Evolutionary conservation across 1,140 invertebrate genomes (phyloP), one percentile per base, ranked within the genome.

Genomic region (Drosophila burlai): DNA sequence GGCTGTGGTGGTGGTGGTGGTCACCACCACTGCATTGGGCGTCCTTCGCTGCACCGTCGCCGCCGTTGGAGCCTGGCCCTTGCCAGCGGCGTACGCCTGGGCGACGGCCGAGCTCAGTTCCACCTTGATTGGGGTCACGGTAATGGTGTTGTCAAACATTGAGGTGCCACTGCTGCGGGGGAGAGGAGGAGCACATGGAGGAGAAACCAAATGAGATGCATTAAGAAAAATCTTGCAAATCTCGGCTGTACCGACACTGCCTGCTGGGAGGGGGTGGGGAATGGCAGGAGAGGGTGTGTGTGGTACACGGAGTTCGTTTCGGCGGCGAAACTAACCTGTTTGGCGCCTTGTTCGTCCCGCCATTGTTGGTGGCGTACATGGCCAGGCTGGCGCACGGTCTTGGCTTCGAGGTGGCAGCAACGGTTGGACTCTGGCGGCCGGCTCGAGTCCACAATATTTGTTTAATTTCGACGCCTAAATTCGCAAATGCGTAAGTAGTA

Each of bases 321-420:
- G 21, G 52, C 52, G 34, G 21, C 21, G 36, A 40, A 63, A 75
- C 76, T 79, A 46, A 90, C 86, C 82, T 89, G 72, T 89, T 89
- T 90, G 84, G 81, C 84, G 84, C 84, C 84, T 89, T 89, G 83
- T 84, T 89, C 46, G 81, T 75, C 69, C 55, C 83, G 55, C 73
- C 84, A 90, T 89, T 89, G 55, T 89, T 89, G 38, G 84, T 89
- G 60, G 85, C 84, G 84, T 89, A 89, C 84, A 89, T 89, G 85
- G 69, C 81, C 84, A 50, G 57, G 49, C 24, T 77, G 63, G 68
- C 65, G 49, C 50, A 54, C 61, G 31, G 66, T 61, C 15, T 68
- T n/a, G 26, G 67, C 45, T 55, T 34, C 45, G 49, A 49, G 50
- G 29, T 62, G 64, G 57, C 72, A 52, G 64, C 67, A 54, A 69